Conservation (phyloP, 2,797 vertebrate genomes). For the Momotus momota region DNA sequence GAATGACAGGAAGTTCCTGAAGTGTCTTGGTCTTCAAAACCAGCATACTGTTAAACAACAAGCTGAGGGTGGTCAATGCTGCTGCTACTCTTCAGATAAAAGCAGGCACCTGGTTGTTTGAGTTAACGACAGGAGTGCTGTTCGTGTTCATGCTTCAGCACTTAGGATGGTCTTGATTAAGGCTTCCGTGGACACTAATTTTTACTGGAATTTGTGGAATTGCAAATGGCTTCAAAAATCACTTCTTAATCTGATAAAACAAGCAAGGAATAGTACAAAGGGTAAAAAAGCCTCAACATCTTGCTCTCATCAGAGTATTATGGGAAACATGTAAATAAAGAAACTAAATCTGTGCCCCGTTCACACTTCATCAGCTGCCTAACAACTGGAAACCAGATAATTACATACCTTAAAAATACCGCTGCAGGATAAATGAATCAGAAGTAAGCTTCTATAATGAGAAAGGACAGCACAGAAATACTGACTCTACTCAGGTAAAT, state of each 20-base stretch:
- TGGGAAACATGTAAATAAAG: conserved; percentile 74
- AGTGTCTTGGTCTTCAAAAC: not conserved
- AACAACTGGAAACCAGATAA: conserved; percentile 78
- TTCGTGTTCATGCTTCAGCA: not conserved
- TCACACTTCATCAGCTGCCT: conserved; percentile 77
- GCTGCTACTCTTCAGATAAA: not conserved
- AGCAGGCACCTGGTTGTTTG: not conserved
- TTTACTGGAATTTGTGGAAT: conserved; percentile 72
- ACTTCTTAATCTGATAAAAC: conserved; percentile 66
- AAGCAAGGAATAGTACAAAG: conserved; percentile 62
- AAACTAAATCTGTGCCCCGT: conserved; percentile 74
- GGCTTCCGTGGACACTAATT: conserved; percentile 17
- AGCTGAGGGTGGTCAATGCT: not conserved
- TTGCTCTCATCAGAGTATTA: conserved; percentile 54
- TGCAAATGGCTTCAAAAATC: conserved; percentile 73
- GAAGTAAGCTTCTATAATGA: conserved; percentile 49
- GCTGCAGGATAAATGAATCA: conserved; percentile 56
- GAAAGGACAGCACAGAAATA: conserved; percentile 1
- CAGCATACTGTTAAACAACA: not conserved
- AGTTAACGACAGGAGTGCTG: not conserved
- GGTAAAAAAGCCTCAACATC: not conserved
- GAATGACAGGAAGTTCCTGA: not conserved
- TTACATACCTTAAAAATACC: conserved; percentile 73
- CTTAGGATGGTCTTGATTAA: conserved; percentile 42
- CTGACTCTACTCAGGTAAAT: not conserved